Evolutionary conservation across 2,888 invertebrate species (phyloP), one percentile per base, ranked within the genome.

Genomic region (Bellardia bayeri): DNA sequence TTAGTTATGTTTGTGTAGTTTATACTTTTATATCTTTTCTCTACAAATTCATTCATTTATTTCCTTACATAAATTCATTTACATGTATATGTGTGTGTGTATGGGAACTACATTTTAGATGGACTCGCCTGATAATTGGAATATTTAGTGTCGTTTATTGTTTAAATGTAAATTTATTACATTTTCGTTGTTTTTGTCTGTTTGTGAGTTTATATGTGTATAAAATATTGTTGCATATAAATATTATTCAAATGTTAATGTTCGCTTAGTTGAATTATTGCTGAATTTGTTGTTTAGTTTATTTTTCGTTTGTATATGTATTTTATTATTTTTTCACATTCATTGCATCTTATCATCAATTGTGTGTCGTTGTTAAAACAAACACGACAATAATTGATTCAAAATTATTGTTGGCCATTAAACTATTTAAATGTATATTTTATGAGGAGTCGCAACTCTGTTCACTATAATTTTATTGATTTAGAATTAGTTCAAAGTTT

Each of bases 91-190:
- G 11, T 56, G 6, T 30, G 16, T 37, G 30, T 37, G 6, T 71
- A 40, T 16, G n/a, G 23, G n/a, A 64, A 45, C n/a, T 63, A 63
- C 3, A 68, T 68, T n/a, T 30, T 37, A 66, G 58, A 66, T 74
- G 66, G 40, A 69, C 68, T 30, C 23, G 49, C 14, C 49, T 68
- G 64, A 72, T 72, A 82, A 75, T 68, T 68, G 8, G 49, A 68
- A 75, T 61, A 82, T 61, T 75, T 75, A 61, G 58, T 82, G 68
- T 68, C 58, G 58, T 82, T 82, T 69, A 51, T 61, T 75, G 49
- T 75, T 63, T 30, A 68, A 82, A 69, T 75, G 40, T 61, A 61
- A 82, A 75, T 75, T 58, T 68, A 71, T 80, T 64, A 54, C 14
- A 49, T 69, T 58, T 49, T 11, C 9, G 13, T 33, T 16, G 3